phyloP scores from a whole-genome alignment of 2,797 vertebrate genomes.

The Pyrrhura leucotis region DNA sequence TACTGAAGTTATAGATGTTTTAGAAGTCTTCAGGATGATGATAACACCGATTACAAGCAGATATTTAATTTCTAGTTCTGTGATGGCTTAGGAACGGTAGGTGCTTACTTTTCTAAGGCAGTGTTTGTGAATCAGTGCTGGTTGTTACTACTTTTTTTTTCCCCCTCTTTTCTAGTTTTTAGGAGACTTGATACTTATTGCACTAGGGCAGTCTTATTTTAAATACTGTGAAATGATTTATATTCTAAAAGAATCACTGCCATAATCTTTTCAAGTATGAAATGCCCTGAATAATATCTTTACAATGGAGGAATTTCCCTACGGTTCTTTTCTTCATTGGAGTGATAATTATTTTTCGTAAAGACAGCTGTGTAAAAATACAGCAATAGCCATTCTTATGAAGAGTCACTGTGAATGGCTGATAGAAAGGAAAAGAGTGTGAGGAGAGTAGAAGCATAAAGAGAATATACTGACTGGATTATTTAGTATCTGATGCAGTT shows the following conservation, averaged over 20 bases:
- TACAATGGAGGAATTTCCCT: not conserved
- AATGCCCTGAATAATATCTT: not conserved
- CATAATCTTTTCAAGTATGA: not conserved
- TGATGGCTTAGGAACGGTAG: not conserved
- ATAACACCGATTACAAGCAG: not conserved
- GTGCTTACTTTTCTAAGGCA: not conserved
- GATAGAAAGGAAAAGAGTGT: not conserved
- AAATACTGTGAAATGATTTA: not conserved
- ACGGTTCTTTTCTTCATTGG: not conserved
- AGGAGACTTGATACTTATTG: not conserved
- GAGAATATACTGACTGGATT: not conserved
- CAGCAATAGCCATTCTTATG: not conserved
- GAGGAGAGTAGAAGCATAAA: not conserved
- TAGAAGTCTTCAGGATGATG: not conserved
- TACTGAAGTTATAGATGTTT: not conserved
- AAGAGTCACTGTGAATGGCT: not conserved
- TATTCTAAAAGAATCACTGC: not conserved
- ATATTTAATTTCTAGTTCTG: not conserved
- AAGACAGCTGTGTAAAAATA: not conserved
- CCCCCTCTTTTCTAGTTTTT: not conserved
- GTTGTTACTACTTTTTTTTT: not conserved
- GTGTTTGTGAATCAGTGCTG: not conserved
- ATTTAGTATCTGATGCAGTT: not conserved
- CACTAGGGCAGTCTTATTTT: not conserved
- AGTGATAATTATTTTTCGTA: not conserved